Evolutionary conservation across 2,888 invertebrate genomes (phyloP).

Genomic region (Ophonus ardosiacus): DNA sequence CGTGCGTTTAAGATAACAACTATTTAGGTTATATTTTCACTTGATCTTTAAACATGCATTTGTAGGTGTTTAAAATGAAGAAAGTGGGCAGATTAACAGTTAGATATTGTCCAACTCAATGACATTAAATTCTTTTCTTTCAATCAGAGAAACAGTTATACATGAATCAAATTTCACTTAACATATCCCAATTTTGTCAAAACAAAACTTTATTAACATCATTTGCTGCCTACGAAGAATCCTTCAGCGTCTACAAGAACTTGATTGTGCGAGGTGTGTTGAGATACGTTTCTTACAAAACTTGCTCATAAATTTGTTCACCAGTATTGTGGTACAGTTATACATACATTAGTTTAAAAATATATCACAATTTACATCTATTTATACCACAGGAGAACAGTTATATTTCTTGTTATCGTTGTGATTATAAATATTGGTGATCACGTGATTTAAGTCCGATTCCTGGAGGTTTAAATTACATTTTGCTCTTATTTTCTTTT

Average conservation of each 20-base stretch:
- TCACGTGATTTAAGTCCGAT: no score
- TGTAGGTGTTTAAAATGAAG: slow-evolving; percentile 33
- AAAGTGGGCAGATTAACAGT: slow-evolving; percentile 27
- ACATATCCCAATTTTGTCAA: slow-evolving; percentile 34
- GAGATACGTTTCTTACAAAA: not conserved
- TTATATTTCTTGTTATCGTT: no score
- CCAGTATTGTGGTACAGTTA: not conserved
- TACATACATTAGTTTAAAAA: not conserved
- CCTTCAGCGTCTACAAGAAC: not conserved
- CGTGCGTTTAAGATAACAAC: not conserved
- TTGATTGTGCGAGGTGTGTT: not conserved
- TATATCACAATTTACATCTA: not conserved
- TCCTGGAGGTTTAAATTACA: no score
- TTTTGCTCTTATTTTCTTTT: no score
- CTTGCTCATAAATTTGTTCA: not conserved
- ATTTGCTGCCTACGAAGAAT: not conserved
- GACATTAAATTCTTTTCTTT: slow-evolving; percentile 37
- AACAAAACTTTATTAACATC: slow-evolving; percentile 25
- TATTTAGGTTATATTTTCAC: slow-evolving; percentile 37
- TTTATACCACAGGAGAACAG: no score
- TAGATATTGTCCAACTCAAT: slow-evolving; percentile 27
- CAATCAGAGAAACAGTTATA: slow-evolving; percentile 37
- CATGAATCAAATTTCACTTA: slow-evolving; percentile 41
- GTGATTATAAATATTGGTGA: no score
- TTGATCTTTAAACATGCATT: slow-evolving; percentile 30